Evolutionary conservation across 37 sponge, comb jelly and placozoan species (phyloP).

Genomic region (Tethya wilhelma): DNA sequence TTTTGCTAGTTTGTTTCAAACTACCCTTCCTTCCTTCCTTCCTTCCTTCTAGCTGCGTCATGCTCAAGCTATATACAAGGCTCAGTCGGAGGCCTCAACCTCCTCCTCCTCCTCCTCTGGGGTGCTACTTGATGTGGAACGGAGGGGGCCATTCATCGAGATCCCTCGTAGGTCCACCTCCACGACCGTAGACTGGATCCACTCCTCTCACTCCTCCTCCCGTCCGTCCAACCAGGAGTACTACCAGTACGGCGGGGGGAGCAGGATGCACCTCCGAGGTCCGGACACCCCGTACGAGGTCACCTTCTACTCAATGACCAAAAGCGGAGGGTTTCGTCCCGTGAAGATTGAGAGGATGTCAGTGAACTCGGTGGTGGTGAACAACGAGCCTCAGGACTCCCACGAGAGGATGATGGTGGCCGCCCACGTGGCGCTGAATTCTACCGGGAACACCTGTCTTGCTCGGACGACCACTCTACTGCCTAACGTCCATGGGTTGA

Average conservation of each 20-base stretch:
- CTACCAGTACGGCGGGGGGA: too few relatives aligned
- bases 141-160: background rate
- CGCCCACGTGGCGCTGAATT: constrained; percentile 66
- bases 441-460: constrained; percentile 59
- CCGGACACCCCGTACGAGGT: constrained; percentile 83
- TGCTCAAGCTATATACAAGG: too few relatives aligned
- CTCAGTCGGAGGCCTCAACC: too few relatives aligned
- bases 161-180: background rate
- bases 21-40: background rate
- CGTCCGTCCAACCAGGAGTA: too few relatives aligned
- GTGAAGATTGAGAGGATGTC: constrained; percentile 69
- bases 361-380: constrained; percentile 81
- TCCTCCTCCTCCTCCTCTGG: too few relatives aligned
- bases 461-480: constrained; percentile 83
- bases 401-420: constrained; percentile 87
- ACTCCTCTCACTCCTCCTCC: background rate
- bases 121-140: too few relatives aligned
- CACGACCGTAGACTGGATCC: background rate
- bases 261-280: constrained; percentile 57
- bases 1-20: too few relatives aligned
- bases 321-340: constrained; percentile 35
- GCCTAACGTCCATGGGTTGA: constrained; percentile 83
- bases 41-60: too few relatives aligned
- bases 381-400: constrained; percentile 73
- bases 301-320: constrained; percentile 73